Conservation (phyloP, 2,888 invertebrate genomes). For the Trichacis sp. region DNA sequence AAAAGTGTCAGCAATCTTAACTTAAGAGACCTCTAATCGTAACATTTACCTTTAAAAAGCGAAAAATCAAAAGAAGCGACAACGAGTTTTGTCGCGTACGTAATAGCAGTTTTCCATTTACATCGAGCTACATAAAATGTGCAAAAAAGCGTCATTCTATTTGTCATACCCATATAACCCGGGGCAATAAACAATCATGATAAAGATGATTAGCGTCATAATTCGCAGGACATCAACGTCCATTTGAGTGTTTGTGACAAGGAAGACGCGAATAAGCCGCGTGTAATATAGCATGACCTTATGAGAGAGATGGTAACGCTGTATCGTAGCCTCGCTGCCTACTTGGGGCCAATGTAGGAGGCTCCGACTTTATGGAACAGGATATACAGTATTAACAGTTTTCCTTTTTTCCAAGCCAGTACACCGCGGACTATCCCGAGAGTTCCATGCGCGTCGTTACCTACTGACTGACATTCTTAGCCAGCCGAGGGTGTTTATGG, state of each 20-base stretch:
- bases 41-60: too few relatives aligned
- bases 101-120: too few relatives aligned
- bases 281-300: conserved; percentile 6
- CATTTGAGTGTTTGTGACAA: not conserved
- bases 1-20: too few relatives aligned
- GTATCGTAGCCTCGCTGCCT: conserved; percentile 23
- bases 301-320: conserved; percentile 6
- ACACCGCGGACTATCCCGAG: conserved; percentile 29
- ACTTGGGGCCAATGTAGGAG: conserved; percentile 24
- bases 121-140: too few relatives aligned
- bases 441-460: conserved; percentile 26
- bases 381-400: conserved; percentile 37
- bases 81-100: too few relatives aligned
- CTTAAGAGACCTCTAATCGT: too few relatives aligned
- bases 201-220: not conserved
- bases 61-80: too few relatives aligned
- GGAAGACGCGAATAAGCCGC: not conserved
- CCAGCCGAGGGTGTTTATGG: not conserved
- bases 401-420: conserved; percentile 30
- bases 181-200: not conserved
- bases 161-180: not conserved
- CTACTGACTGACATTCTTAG: conserved; percentile 41
- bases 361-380: conserved; percentile 43
- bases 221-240: not conserved
- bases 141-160: not conserved